Conservation (phyloP, 2,888 invertebrate genomes). For the Lochmaea capreae region DNA sequence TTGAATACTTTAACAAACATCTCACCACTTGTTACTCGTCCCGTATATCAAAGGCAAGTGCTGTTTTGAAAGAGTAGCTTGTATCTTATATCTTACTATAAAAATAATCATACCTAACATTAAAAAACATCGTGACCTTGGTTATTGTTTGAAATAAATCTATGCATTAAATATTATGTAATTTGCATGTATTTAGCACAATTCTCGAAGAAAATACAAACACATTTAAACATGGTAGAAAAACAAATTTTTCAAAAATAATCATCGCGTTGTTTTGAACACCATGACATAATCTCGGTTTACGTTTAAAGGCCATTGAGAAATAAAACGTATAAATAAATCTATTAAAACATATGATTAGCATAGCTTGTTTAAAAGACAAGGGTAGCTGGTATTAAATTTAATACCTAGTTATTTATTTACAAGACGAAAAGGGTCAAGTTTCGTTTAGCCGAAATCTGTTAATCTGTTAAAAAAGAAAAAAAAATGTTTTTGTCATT, state of each 20-base stretch:
- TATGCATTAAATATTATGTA: slow-evolving; percentile 6
- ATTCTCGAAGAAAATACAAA: slow-evolving; percentile 11
- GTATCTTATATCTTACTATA: neutral
- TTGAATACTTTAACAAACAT: too few species aligned
- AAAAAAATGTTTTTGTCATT: too few species aligned
- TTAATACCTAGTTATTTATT: too few species aligned
- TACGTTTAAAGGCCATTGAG: slow-evolving; percentile 23
- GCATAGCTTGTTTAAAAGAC: neutral
- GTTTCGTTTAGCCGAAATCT: too few species aligned
- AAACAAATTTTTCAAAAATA: slow-evolving; percentile 18
- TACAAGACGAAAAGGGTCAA: too few species aligned
- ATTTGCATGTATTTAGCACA: slow-evolving; percentile 32
- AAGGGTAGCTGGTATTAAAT: neutral
- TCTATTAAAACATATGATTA: neutral
- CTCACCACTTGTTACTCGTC: too few species aligned
- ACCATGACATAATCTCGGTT: slow-evolving; percentile 29
- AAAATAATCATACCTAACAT: neutral
- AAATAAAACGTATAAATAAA: neutral
- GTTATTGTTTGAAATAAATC: neutral
- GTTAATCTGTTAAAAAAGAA: too few species aligned
- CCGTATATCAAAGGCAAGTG: too few species aligned
- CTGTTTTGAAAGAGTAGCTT: neutral
- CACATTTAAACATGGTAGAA: slow-evolving; percentile 9
- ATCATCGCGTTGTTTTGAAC: slow-evolving; percentile 19
- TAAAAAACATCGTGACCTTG: neutral